Evolutionary conservation across 2,797 vertebrate genomes (phyloP), one percentile per base, ranked within the genome.

Genomic region (Pipistrellus nathusii): DNA sequence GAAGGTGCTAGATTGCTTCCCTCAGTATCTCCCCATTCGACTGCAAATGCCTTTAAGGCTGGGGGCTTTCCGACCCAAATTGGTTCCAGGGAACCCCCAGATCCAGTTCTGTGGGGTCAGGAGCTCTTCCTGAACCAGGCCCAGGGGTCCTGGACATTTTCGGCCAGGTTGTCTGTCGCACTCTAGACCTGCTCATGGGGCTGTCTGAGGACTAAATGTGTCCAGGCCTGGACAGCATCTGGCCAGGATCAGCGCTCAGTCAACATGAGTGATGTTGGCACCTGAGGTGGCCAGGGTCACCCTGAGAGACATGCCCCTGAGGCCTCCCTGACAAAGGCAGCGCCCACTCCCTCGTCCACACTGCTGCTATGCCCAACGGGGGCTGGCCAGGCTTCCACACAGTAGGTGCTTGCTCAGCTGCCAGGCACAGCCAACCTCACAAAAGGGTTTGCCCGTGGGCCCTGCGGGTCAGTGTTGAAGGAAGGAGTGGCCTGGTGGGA

Each of bases 81-180:
- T 44, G 4, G 41, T 62, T 21, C 78, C 71, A 62, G 21, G 17
- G 25, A 72, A 53, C 72, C 46, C 38, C 17, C 7, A 9, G 14
- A 48, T 57, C 23, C 25, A 7, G 41, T 46, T 20, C 35, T 2
- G 3, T 15, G 7, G n/a, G 32, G n/a, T 48, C 41, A 15, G 30
- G 44, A 55, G 30, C 8, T 7, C 3, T 4, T 25, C 13, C 76
- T 35, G 46, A 85, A 46, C 62, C 62, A 27, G 41, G 11, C 23
- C 27, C 77, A 41, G 14, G 59, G 32, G 21, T n/a, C n/a, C 41
- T 64, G 27, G 53, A 46, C 6, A 4, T 48, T 72, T 46, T 17
- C 13, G n/a, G 14, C 38, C 30, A 0, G 4, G 30, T 10, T 38
- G 20, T 71, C 38, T 75, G 8, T 21, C 5, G 0, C 11, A 27